These are phyloP conservation scores for Atta colombica DNA, from an alignment of 1,140 invertebrate species.

Conservation along the genomic window DNA sequence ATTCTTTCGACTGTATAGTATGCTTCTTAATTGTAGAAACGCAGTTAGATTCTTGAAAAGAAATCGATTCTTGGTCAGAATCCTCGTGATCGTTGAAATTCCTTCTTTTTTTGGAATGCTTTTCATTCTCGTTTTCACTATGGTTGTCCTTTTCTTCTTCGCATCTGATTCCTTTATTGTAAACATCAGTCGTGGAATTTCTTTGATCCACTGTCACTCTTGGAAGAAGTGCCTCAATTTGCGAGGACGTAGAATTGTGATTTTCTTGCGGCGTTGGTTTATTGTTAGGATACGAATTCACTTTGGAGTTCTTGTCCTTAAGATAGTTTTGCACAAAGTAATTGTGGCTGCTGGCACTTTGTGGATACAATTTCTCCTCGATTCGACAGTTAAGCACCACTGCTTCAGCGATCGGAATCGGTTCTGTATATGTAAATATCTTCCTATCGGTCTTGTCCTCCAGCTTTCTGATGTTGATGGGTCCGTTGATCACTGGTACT, in stretches of 20 bases:
- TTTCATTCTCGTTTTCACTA: not conserved
- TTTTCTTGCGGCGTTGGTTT: not conserved
- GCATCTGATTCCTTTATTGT: not conserved
- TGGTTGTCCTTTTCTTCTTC: not conserved
- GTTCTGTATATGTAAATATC: slow-evolving; percentile 81
- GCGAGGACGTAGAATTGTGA: not conserved
- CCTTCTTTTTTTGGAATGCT: not conserved
- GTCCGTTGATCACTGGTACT: slow-evolving; percentile 84
- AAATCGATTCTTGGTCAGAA: slow-evolving; percentile 9
- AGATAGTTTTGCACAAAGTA: slow-evolving; percentile 78
- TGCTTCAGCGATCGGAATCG: slow-evolving; percentile 82
- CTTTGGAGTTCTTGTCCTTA: slow-evolving; percentile 22
- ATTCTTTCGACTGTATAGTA: not conserved
- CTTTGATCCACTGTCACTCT: not conserved
- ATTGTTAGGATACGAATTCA: slow-evolving; percentile 34
- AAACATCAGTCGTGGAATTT: not conserved
- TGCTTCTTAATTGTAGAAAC: slow-evolving; percentile 76
- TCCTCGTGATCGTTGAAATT: not conserved
- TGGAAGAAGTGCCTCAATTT: not conserved
- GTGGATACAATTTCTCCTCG: slow-evolving; percentile 84
- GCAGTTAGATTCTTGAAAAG: slow-evolving; percentile 64
- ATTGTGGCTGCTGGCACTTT: slow-evolving; percentile 72
- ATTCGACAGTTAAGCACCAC: slow-evolving; percentile 84
- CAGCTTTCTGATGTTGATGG: slow-evolving; percentile 76
- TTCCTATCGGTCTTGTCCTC: slow-evolving; percentile 77